Conservation (phyloP, 2,113 vertebrate species). For the Jaculus jaculus region DNA sequence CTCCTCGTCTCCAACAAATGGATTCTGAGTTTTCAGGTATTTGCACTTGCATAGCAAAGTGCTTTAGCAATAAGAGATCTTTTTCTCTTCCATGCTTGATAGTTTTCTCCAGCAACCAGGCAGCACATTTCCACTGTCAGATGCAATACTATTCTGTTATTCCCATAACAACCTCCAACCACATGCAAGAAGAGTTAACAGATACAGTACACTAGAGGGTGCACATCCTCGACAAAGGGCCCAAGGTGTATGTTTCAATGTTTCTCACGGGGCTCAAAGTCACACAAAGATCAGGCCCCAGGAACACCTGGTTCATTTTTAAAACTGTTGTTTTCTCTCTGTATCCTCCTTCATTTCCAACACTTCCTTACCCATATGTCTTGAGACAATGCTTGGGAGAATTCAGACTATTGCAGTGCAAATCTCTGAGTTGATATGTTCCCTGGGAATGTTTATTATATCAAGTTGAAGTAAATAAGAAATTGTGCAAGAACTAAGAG, state of each 20-base stretch:
- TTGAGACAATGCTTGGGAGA: not conserved
- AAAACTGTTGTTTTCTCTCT: not conserved
- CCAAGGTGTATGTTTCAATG: not conserved
- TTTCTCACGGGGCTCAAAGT: not conserved
- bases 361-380: not conserved
- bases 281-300: not conserved
- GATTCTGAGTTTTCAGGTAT: too few species aligned
- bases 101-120: not conserved
- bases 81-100: not conserved
- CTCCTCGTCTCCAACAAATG: too few species aligned
- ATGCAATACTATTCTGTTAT: not conserved
- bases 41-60: too few species aligned
- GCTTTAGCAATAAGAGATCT: too few species aligned
- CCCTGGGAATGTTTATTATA: not conserved
- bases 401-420: not conserved
- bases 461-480: not conserved
- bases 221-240: not conserved
- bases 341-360: not conserved
- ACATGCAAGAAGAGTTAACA: not conserved
- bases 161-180: too few species aligned
- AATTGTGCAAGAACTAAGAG: not conserved
- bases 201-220: not conserved
- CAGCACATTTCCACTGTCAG: not conserved
- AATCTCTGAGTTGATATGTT: not conserved
- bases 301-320: accelerated